Evolutionary conservation across 2,888 invertebrate genomes (phyloP), one percentile per base, ranked within the genome.

Genomic region (Eurytoma adleriae): DNA sequence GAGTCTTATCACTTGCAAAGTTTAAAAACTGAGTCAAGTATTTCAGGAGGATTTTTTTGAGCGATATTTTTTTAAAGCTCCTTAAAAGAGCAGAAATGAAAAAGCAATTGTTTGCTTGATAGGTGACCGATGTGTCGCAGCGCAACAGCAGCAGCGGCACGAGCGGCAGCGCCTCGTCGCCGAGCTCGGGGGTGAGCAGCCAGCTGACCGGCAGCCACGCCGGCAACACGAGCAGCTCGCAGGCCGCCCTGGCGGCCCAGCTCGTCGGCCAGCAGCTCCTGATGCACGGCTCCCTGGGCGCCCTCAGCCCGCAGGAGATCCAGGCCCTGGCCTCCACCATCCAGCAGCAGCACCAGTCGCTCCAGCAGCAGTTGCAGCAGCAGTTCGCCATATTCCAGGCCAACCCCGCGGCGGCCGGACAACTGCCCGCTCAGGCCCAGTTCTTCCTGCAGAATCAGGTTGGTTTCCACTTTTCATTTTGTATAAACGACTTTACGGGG

Each of bases 401-500:
- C 74, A 91, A 92, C 87, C 91, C 92, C 40, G 91, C 91, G 75
- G 90, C 92, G 78, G 90, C 91, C 52, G 89, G 91, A 50, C 91
- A 92, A 85, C 87, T 92, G 78, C 92, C 92, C 64, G 92, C 95
- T 5, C 94, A 94, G 85, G 93, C 95, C 27, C 96, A 95, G 88
- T 95, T 95, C 88, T 94, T 96, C 89, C 91, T 96, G 75, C 96
- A 96, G 89, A 96, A 95, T 91, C 95, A 94, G 93, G 95, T 95
- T 40, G 27, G 59, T 40, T 1, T 56, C 14, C 1, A 40, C 7
- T 40, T 7, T 40, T 40, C 10, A n/a, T 54, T 50, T 54, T 54
- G 16, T 54, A 54, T n/a, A 54, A 54, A n/a, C 54, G 40, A 40
- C 40, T 40, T 40, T 30, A 7, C 2, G 2, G 30, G 7, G 30